Percentiles rank a stretch among this genome's conserved stretches.
phyloP scores from a whole-genome alignment of 1,140 invertebrate species.

The Drosophila tani region DNA sequence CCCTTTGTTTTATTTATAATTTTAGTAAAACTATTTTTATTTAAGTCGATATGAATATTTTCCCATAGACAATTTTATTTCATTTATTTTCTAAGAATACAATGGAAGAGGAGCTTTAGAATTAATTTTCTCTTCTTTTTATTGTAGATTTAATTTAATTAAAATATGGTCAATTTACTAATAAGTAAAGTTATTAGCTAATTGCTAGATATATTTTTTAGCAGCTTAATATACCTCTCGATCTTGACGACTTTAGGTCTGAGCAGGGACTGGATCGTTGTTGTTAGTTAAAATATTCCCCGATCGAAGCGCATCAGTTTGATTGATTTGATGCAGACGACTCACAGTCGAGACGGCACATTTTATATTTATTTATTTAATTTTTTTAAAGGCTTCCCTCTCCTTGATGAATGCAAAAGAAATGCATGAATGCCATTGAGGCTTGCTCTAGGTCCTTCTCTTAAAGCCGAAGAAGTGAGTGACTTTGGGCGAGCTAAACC shows the following conservation, averaged over 20 bases:
- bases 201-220: background rate
- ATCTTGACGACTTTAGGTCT: no score
- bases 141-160: no score
- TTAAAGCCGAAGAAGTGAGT: constrained; percentile 4
- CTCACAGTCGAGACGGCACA: constrained; percentile 21
- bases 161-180: no score
- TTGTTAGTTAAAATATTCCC: constrained; percentile 77
- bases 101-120: no score
- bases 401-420: constrained; percentile 22
- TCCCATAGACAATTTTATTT: no score
- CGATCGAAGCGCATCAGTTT: constrained; percentile 74
- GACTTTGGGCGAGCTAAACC: constrained; percentile 8
- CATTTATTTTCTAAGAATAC: no score
- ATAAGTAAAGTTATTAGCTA: no score
- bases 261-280: background rate
- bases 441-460: background rate
- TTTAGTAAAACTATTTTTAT: no score
- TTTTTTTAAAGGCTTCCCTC: background rate
- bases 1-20: background rate
- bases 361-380: constrained; percentile 7
- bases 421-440: constrained; percentile 13
- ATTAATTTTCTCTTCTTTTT: no score
- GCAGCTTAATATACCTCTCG: background rate
- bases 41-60: no score
- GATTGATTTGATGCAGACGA: constrained; percentile 76